Percentiles rank a stretch among this genome's conserved stretches.
Conservation (phyloP, 2,797 vertebrate species). For the Ibycter americanus region DNA sequence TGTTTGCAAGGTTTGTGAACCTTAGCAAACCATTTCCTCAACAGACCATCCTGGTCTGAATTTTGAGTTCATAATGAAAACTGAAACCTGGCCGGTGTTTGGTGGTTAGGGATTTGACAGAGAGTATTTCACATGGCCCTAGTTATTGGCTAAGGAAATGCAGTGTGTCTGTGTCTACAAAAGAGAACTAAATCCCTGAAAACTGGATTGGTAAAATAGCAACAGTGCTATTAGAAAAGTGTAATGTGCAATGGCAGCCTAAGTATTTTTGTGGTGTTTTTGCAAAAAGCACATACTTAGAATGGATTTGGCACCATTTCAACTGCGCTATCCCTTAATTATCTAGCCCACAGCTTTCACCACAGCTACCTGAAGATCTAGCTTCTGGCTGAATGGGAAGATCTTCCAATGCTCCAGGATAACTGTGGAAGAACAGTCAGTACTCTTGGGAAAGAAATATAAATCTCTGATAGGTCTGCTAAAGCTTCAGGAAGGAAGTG, state of each 20-base stretch:
- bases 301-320: not conserved
- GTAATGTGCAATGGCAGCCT: not conserved
- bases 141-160: slow-evolving; percentile 43
- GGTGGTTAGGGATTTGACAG: slow-evolving; percentile 61
- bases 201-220: slow-evolving; percentile 14
- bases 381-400: not conserved
- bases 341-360: not conserved
- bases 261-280: slow-evolving; percentile 1
- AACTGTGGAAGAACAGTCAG: not conserved
- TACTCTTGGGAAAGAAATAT: not conserved
- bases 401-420: not conserved
- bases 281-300: not conserved
- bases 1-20: slow-evolving; percentile 31
- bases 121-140: slow-evolving; percentile 50
- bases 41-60: slow-evolving; percentile 35
- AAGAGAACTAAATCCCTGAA: slow-evolving; percentile 28
- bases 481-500: not conserved
- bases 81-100: slow-evolving; percentile 47
- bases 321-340: not conserved
- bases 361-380: slow-evolving; percentile 1
- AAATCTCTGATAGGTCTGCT: not conserved
- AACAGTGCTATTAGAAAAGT: not conserved
- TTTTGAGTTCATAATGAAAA: slow-evolving; percentile 44
- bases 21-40: slow-evolving; percentile 24
- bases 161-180: not conserved